These are phyloP conservation scores for Xanthorhoe designata DNA, from an alignment of 2,888 invertebrate species.

Conservation along the genomic window DNA sequence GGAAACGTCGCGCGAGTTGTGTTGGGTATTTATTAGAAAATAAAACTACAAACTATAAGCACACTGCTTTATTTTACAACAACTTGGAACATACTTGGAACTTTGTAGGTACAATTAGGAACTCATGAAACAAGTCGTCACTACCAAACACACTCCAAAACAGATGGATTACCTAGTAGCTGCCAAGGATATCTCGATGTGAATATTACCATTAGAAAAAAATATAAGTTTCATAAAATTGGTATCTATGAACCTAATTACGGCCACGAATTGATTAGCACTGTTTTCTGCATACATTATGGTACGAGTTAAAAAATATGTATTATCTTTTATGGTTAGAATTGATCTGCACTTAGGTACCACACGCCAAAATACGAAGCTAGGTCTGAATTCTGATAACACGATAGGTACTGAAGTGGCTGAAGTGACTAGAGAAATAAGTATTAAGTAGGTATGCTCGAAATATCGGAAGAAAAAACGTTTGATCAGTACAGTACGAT, in stretches of 20 bases:
- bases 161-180: conserved; percentile 23
- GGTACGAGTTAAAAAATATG: background rate
- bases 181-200: conserved; percentile 27
- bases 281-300: conserved; percentile 4
- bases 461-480: conserved; percentile 10
- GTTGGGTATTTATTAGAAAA: conserved; percentile 9
- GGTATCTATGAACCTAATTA: conserved; percentile 8
- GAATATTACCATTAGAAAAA: conserved; percentile 30
- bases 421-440: background rate
- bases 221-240: conserved; percentile 32
- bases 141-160: conserved; percentile 34
- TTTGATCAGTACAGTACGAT: conserved; percentile 26
- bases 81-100: conserved; percentile 59
- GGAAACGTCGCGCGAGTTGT: too few species aligned
- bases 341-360: conserved; percentile 1
- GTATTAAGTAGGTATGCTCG: background rate
- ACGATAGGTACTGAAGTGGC: background rate
- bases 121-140: conserved; percentile 65
- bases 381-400: conserved; percentile 13
- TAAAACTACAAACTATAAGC: conserved; percentile 44
- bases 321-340: background rate
- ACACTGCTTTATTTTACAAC: conserved; percentile 64
- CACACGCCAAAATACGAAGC: conserved; percentile 18
- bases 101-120: conserved; percentile 59
- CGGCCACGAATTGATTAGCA: conserved; percentile 22